Conservation (phyloP, 1,140 invertebrate species). For the Aphidius gifuensis region DNA sequence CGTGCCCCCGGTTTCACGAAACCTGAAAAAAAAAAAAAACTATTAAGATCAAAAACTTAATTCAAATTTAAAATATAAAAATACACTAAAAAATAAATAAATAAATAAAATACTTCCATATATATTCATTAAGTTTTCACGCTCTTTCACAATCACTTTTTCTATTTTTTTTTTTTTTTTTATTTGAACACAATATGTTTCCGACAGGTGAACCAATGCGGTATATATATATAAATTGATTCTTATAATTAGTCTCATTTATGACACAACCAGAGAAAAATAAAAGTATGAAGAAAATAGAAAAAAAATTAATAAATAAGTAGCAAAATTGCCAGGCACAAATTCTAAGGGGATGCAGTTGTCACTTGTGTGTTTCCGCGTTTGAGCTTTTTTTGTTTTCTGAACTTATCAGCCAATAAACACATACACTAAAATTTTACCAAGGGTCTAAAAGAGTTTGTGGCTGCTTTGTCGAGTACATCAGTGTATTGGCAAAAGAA, state of each 20-base stretch:
- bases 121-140: too few relatives aligned
- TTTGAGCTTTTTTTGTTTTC: slow-evolving; percentile 44
- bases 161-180: too few relatives aligned
- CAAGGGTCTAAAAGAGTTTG: too few relatives aligned
- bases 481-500: slow-evolving; percentile 7
- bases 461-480: neutral
- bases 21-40: neutral
- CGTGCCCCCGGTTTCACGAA: neutral
- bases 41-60: too few relatives aligned
- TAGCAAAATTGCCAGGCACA: slow-evolving; percentile 38
- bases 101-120: too few relatives aligned
- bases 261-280: slow-evolving; percentile 5
- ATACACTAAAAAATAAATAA: too few relatives aligned
- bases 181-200: too few relatives aligned
- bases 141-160: too few relatives aligned
- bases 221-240: too few relatives aligned
- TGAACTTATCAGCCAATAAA: slow-evolving; percentile 14
- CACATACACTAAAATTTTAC: neutral
- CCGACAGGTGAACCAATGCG: too few relatives aligned
- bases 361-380: slow-evolving; percentile 44
- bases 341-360: slow-evolving; percentile 33
- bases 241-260: slow-evolving; percentile 20
- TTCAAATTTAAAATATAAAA: too few relatives aligned
- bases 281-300: slow-evolving; percentile 3
- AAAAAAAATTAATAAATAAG: slow-evolving; percentile 30